Evolutionary conservation across 2,888 invertebrate species (phyloP), one percentile per base, ranked within the genome.

Genomic region (Chrysomela aeneicollis): DNA sequence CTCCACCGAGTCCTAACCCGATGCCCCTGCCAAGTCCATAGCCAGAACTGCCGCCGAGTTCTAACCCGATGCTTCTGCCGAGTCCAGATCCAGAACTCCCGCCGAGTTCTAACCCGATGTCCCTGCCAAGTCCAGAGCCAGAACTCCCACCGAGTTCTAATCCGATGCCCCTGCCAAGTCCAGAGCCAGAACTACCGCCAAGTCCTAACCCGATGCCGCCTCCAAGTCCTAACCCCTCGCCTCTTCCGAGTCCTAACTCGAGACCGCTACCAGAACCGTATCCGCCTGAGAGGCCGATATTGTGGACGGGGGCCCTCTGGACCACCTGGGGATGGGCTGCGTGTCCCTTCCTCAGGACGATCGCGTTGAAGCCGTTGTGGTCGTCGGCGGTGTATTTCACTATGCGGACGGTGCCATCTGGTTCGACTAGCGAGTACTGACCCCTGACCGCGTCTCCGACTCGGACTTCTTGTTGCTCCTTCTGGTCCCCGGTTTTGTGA

Each of bases 301-400:
- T 30, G 32, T 2, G 12, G 1, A 22, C 54, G 12, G 15, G 17
- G 55, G 15, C 5, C 55, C n/a, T 30, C 15, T 37, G 32, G 5
- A 26, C 55, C 10, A 75, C 70, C 55, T 73, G 72, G 17, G 67
- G 67, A 15, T 76, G 70, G 0, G 84, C 84, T 22, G 87, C 85
- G 71, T 89, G 88, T 52, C 88, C 89, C 22, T 87, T 84, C 79
- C 87, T 88, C 70, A 88, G 87, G 1, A 90, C 90, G 53, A 89
- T 86, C 18, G 90, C 90, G 76, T 90, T 90, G 84, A 90, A 90
- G 12, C 90, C 90, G 73, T 85, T 87, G 78, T 89, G 89, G 75
- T 88, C 88, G 64, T 79, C 79, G 55, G 79, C 77, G 5, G 78
- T 77, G 60, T 79, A 79, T 63, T 77, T 74, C 6, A 79, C 79